Evolutionary conservation across 2,888 invertebrate species (phyloP).

Genomic region (Sminthurides aquaticus): DNA sequence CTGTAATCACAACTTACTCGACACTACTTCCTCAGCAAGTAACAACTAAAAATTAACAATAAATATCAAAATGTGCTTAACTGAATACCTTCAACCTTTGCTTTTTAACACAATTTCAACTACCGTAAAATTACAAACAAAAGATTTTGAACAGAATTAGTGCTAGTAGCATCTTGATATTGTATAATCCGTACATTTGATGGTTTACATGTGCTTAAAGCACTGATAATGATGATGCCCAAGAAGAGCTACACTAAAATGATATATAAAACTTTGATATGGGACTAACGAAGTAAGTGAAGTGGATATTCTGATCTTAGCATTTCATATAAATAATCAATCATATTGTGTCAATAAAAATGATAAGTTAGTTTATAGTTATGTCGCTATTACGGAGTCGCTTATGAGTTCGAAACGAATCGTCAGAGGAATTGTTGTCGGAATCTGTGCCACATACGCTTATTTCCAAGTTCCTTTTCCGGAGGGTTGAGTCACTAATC

Average conservation of each 20-base stretch:
- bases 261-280: no score
- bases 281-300: no score
- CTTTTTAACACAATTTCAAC: neutral
- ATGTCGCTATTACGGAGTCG: constrained; percentile 23
- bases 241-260: no score
- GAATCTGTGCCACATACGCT: constrained; percentile 40
- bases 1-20: neutral
- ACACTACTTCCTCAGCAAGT: neutral
- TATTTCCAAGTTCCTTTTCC: constrained; percentile 42
- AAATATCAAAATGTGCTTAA: neutral
- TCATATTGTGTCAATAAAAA: constrained; percentile 14
- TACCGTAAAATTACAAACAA: no score
- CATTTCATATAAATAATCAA: no score
- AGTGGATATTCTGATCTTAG: no score
- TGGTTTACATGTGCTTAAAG: no score
- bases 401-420: constrained; percentile 22
- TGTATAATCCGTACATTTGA: no score
- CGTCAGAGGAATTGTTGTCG: constrained; percentile 38
- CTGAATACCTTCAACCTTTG: constrained; percentile 5
- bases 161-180: no score
- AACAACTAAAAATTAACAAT: neutral
- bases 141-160: no score
- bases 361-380: constrained; percentile 22
- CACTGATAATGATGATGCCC: no score
- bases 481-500: constrained; percentile 40